Base-by-base conservation (phyloP, 2,113 vertebrate genomes). In the Capreolus pygargus region DNA sequence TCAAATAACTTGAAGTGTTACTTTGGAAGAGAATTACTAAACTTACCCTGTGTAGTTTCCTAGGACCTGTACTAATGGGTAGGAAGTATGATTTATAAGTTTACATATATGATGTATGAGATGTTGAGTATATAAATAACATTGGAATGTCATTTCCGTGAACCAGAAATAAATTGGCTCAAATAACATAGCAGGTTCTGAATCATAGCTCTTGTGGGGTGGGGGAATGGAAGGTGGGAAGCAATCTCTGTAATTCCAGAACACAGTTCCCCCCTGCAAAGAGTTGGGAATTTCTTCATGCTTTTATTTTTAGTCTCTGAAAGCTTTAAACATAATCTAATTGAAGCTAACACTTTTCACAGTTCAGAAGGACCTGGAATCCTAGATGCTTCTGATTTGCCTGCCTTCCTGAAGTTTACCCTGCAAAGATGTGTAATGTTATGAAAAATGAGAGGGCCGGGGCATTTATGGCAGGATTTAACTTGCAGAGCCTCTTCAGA, bases 51-150 rank as follows among this genome's bases (percentile, higher is more conserved):
- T 54, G 33, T 67, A 4, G 19, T 93, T 97, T 87, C 39, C n/a
- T 61, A 70, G 39, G 50, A 54, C 64, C 30, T 93, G 33, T 78
- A 36, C 91, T 83, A 91, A 61, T 82, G n/a, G 67, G 36, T 86
- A 76, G 86, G 74, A 96, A 96, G 16, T 95, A 14, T 70, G 33
- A 78, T 61, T 89, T 85, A 33, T 64, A 55, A 33, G 70, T 84
- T 57, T 78, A n/a, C 23, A 1, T 86, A 43, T 55, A 17, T 30
- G 27, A 91, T 64, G 43, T 81, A 19, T n/a, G 87, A 95, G 55
- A 94, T 93, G 57, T 91, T 95, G 91, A 81, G 39, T 67, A n/a
- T 97, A n/a, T 96, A 85, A 96, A 82, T 96, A 98, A 97, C 97
- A 95, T 47, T 91, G 14, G 14, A 50, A 15, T 50, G 89, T 28